A percentile compares a stretch with the other conserved stretches of the same genome.
phyloP scores from a whole-genome alignment of 2,797 vertebrate genomes.

The Sebastes oblongus region DNA sequence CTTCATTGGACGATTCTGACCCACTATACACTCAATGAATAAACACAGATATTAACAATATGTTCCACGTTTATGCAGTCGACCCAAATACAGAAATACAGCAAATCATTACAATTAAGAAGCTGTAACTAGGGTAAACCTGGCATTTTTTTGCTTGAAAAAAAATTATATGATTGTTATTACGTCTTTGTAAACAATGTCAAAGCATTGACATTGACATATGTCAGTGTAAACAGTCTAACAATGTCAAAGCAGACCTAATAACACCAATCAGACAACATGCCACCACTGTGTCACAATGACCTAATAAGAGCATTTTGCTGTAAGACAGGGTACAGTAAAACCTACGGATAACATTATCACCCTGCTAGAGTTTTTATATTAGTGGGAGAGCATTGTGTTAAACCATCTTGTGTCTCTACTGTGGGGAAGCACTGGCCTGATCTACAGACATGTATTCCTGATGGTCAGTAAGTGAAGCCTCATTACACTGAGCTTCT shows the following conservation, averaged over 20 bases:
- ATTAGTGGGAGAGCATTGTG: not conserved
- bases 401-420: not conserved
- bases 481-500: slow-evolving; percentile 38
- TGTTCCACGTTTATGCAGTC: too few relatives aligned
- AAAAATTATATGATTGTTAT: too few relatives aligned
- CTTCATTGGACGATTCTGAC: slow-evolving; percentile 3
- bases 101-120: too few relatives aligned
- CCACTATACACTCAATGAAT: slow-evolving; percentile 35
- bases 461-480: slow-evolving; percentile 46
- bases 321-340: not conserved
- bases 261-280: not conserved
- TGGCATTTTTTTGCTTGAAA: too few relatives aligned
- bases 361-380: not conserved
- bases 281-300: not conserved
- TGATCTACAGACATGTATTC: slow-evolving; percentile 31
- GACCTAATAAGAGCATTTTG: not conserved
- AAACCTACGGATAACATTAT: not conserved
- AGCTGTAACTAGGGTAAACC: too few relatives aligned
- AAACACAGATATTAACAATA: not conserved
- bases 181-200: not conserved
- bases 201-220: too few relatives aligned
- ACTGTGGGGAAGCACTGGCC: slow-evolving; percentile 15
- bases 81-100: too few relatives aligned
- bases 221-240: not conserved
- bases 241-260: not conserved